These are phyloP conservation scores for Archilochus colubris DNA, from an alignment of 2,113 vertebrate species.

Conservation along the genomic window DNA sequence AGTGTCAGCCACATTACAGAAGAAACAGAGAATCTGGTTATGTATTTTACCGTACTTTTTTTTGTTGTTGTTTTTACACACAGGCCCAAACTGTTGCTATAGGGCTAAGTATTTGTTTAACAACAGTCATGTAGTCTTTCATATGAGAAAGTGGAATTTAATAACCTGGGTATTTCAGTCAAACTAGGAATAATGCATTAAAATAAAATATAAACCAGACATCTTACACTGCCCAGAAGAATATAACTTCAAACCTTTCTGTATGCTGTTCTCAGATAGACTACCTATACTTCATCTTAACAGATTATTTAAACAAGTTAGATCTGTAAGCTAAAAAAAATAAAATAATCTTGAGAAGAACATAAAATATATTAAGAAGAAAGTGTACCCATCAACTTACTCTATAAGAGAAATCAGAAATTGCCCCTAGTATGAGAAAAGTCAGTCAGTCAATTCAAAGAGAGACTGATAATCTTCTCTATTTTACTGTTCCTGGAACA, in stretches of 20 bases:
- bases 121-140: not conserved
- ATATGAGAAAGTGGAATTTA: not conserved
- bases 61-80: not conserved
- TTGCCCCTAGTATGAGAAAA: conserved; percentile 19
- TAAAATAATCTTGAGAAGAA: not conserved
- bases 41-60: not conserved
- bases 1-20: not conserved
- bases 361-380: not conserved
- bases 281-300: not conserved
- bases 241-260: not conserved
- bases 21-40: not conserved
- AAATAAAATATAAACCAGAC: not conserved
- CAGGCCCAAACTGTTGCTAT: not conserved
- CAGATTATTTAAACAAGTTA: not conserved
- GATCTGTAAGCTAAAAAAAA: not conserved
- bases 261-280: not conserved
- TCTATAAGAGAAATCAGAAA: conserved; percentile 12
- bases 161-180: not conserved
- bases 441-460: not conserved
- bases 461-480: not conserved
- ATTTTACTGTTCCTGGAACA: conserved; percentile 2
- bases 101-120: conserved; percentile 23
- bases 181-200: not conserved
- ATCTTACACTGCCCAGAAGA: not conserved
- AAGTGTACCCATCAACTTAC: not conserved